Base-by-base conservation (phyloP, 2,797 vertebrate species). In the Anolis apletophallus region DNA sequence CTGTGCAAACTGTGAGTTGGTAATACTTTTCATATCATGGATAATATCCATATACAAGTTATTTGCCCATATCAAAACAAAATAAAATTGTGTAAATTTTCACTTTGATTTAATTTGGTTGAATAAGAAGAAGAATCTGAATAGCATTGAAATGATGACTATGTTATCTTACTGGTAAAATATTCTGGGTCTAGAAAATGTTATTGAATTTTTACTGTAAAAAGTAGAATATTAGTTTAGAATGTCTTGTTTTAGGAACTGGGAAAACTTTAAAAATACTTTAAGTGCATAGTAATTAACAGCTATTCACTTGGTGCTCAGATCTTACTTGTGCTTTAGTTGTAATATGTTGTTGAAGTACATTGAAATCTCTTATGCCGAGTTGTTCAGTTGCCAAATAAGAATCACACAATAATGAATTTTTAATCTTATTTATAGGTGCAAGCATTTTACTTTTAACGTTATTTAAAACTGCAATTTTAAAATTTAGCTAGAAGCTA, bases 11-110 rank as follows among this genome's bases (percentile, higher is more conserved):
- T 84, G 87, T 84, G 11, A 83, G 81, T 73, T 89, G 40, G 90
- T 90, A 54, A 68, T 76, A n/a, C 61, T 91, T 90, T 59, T 81
- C 86, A 88, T 83, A 77, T 67, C 12, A 86, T 89, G 64, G 32
- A 86, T 92, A 71, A 85, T 76, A 81, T 75, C 23, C 81, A 86
- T 75, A 83, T 79, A 61, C 71, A 74, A 61, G 40, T 83, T 61
- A 36, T 46, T 79, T 72, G 32, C 16, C 40, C 13, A 32, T 55
- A 3, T 54, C 34, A 36, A 80, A 85, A 80, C 80, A 21, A 80
- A 50, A 81, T 81, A 6, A 68, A 86, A 85, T 80, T 93, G 80
- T 55, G 0, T 77, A 13, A 6, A 82, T 12, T 16, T 69, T 21
- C 19, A 29, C 64, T 59, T 36, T 83, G 81, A 21, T 76, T 6